Evolutionary conservation across 2,113 vertebrate genomes (phyloP), one percentile per base, ranked within the genome.

Genomic region (Neolamprologus brichardi): DNA sequence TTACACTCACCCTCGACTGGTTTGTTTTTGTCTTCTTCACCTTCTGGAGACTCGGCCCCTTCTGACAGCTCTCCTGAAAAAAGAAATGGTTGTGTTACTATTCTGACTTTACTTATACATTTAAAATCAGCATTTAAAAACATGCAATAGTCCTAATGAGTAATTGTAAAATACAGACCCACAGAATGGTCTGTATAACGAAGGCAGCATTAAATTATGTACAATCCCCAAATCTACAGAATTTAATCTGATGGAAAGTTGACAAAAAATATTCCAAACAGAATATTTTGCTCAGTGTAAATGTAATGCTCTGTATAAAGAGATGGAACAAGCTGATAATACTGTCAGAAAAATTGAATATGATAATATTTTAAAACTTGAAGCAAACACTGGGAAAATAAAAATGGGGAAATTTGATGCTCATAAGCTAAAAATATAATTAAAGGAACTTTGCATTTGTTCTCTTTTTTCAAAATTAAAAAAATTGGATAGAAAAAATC

Each of bases 61-160:
- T 95, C 95, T 79, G 90, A 94, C 87, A 97, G 79, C 77, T 96
- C 95, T 41, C 96, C 96, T 97, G 87, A 62, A 54, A 75, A 87
- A 80, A 79, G 9, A 82, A 44, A 12, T 25, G 5, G 1, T 28
- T 11, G 14, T 53, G 30, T 81, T 49, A 81, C 49, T 90, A 34
- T 5, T 53, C 17, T 60, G 44, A 62, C 7, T 32, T 13, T 6
- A 17, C 28, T 34, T 18, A 14, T 25, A 49, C 32, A 60, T 79
- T 51, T 14, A 20, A 25, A 54, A 10, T 18, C 3, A 81, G 15
- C 32, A 37, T 67, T 37, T 37, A 67, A 18, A 88, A 49, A 75
- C 11, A 23, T 54, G 25, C 18, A 44, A 7, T 44, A 28, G 6
- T 46, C 23, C 17, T 6, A 60, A 60, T 60, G 23, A 56, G 1